phyloP scores from a whole-genome alignment of 2,113 vertebrate species.

The Sylvietta virens region DNA sequence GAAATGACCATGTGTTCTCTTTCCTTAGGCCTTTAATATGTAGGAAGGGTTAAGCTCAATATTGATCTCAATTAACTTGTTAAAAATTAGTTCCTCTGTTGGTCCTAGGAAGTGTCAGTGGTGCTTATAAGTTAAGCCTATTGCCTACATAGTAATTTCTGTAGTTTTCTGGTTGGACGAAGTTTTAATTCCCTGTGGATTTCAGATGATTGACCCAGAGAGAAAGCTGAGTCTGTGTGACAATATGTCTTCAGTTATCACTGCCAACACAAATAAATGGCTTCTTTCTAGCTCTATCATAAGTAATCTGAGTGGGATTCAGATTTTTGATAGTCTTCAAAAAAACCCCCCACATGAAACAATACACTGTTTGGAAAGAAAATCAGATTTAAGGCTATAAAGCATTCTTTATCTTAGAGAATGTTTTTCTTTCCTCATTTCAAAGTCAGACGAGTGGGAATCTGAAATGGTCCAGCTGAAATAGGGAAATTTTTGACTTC shows the following conservation, averaged over 20 bases:
- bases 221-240: slow-evolving; percentile 73
- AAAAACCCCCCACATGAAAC: slow-evolving; percentile 69
- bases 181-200: slow-evolving; percentile 71
- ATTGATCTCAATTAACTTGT: slow-evolving; percentile 54
- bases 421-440: slow-evolving; percentile 52
- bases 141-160: slow-evolving; percentile 55
- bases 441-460: slow-evolving; percentile 13
- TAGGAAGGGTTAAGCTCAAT: slow-evolving; percentile 19
- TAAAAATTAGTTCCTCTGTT: slow-evolving; percentile 41
- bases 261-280: slow-evolving; percentile 80
- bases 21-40: slow-evolving; percentile 2
- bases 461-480: slow-evolving; percentile 45
- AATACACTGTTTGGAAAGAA: slow-evolving; percentile 70
- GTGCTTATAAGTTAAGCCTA: slow-evolving; percentile 66
- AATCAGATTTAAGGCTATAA: slow-evolving; percentile 64
- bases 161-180: slow-evolving; percentile 42
- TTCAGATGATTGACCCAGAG: slow-evolving; percentile 71
- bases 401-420: slow-evolving; percentile 54
- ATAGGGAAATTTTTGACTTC: neutral
- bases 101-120: slow-evolving; percentile 32
- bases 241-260: slow-evolving; percentile 76
- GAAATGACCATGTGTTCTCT: neutral
- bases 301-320: slow-evolving; percentile 78
- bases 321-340: slow-evolving; percentile 77
- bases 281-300: slow-evolving; percentile 67